Base-by-base conservation (phyloP, 2,888 invertebrate genomes). In the Eupithecia dodoneata region DNA sequence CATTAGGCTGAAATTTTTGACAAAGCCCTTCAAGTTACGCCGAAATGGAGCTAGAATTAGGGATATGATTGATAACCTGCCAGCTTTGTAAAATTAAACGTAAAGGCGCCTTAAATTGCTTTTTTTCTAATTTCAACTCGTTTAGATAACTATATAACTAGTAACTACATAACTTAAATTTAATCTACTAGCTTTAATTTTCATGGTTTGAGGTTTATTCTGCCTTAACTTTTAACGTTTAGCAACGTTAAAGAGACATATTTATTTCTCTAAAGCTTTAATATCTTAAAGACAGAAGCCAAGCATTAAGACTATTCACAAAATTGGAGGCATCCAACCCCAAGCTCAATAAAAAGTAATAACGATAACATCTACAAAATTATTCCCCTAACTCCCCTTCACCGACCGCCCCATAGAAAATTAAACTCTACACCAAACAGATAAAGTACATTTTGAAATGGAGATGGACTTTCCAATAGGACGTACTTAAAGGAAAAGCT, bases 1-100 rank as follows among this genome's bases (percentile, higher is more conserved):
- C 85, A 87, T 88, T 88, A 88, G 80, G 76, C 79, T 77, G 77
- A 84, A 82, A 77, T 85, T 86, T 87, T 87, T 85, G 82, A 85
- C 85, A 84, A 81, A 73, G 79, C 78, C 70, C 77, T 78, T 76
- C 78, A 78, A 78, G 76, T 78, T 41, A 52, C 47, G 73, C 41
- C 63, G 73, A 65, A 75, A 79, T 77, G 72, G 71, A 76, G 47
- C 69, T 73, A 70, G n/a, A 59, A 75, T 74, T 65, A n/a, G 69
- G 42, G 18, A 72, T 30, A 76, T 71, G 49, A 70, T 71, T 73
- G 66, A 55, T 42, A 69, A 55, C 55, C 55, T 59, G n/a, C 9
- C 9, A n/a, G 55, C 18, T 59, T 59, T 59, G n/a, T 3, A 59
- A 59, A 59, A 59, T 59, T 59, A 18, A 18, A n/a, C 18, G 9